phyloP scores from a whole-genome alignment of 2,888 invertebrate genomes.

The Dermolepida albohirtum region DNA sequence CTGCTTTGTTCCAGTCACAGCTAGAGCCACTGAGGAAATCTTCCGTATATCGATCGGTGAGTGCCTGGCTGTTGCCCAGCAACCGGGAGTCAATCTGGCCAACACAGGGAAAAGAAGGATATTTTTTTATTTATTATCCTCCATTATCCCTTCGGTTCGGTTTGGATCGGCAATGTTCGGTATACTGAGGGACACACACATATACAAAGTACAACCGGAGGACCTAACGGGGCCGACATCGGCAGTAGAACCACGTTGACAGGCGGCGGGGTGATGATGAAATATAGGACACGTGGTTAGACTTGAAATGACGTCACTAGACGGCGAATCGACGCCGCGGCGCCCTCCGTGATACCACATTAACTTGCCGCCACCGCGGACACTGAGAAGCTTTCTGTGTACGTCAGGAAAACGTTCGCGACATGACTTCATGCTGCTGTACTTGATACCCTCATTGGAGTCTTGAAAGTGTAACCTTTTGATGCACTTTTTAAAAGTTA shows the following conservation, averaged over 20 bases:
- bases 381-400: conserved; percentile 10
- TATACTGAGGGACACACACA: conserved; percentile 29
- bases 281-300: conserved; percentile 81
- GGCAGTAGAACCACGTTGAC: conserved; percentile 41
- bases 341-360: conserved; percentile 57
- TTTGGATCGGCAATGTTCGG: conserved; percentile 56
- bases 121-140: conserved; percentile 66
- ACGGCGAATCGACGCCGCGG: conserved; percentile 66
- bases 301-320: conserved; percentile 78
- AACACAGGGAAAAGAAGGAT: conserved; percentile 64
- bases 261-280: conserved; percentile 72
- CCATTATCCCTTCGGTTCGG: conserved; percentile 63
- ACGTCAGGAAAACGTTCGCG: not conserved
- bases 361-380: conserved; percentile 14
- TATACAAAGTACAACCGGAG: conserved; percentile 6
- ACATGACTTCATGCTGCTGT: no score
- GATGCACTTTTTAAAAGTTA: no score
- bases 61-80: conserved; percentile 66
- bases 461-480: no score
- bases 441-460: no score
- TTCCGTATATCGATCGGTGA: conserved; percentile 68
- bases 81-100: conserved; percentile 71
- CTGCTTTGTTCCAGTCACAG: conserved; percentile 58
- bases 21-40: conserved; percentile 60
- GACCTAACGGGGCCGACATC: conserved; percentile 4